These are phyloP conservation scores for Sprattus sprattus DNA, from an alignment of 2,113 vertebrate genomes.

Conservation along the genomic window DNA sequence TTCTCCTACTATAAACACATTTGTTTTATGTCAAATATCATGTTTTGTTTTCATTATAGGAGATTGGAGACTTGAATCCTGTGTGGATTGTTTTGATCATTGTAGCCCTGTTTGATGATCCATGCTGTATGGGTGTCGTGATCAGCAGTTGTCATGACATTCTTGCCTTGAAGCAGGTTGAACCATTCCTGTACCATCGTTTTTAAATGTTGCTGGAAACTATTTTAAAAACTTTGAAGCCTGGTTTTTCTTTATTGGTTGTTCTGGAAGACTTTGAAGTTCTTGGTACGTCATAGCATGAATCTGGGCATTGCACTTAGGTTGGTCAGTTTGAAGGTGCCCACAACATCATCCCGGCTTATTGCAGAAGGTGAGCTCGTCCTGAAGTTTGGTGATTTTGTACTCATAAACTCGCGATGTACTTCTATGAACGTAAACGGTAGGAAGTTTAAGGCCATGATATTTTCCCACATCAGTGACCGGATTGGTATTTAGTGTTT, in stretches of 20 bases:
- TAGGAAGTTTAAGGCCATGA: constrained; percentile 13
- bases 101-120: neutral
- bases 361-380: neutral
- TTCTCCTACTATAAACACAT: too few species aligned
- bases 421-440: neutral
- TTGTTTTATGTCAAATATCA: too few species aligned
- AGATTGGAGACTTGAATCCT: neutral
- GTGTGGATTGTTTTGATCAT: neutral
- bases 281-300: neutral
- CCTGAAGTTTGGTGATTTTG: neutral
- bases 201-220: neutral
- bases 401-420: neutral
- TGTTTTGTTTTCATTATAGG: too few species aligned
- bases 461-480: neutral
- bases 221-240: neutral
- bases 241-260: neutral
- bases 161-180: neutral
- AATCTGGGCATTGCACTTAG: constrained; percentile 4
- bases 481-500: neutral
- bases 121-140: neutral
- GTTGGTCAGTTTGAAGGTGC: constrained; percentile 23
- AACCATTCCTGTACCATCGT: neutral
- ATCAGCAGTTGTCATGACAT: too few species aligned
- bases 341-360: neutral
- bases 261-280: neutral